Evolutionary conservation across 2,888 invertebrate genomes (phyloP).

Genomic region (Drosophila tanythrix): DNA sequence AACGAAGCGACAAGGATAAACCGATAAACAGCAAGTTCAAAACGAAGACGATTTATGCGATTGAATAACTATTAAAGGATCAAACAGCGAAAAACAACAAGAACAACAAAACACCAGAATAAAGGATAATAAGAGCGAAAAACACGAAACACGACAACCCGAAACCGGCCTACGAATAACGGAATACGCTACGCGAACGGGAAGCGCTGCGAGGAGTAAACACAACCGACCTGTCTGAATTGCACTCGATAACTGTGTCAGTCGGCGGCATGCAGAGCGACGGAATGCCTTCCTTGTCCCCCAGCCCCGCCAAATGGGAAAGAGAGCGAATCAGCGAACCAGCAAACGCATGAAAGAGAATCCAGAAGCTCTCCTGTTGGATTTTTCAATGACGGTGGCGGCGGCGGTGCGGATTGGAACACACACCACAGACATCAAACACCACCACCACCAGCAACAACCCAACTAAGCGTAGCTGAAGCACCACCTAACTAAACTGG

Average conservation of each 20-base stretch:
- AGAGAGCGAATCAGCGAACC: conserved; percentile 26
- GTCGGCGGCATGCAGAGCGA: conserved; percentile 49
- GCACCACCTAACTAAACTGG: conserved; percentile 17
- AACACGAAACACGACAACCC: not conserved
- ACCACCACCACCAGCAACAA: conserved; percentile 31
- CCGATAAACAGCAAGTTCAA: conserved; percentile 20
- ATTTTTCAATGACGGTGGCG: conserved; percentile 31
- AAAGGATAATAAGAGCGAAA: conserved; percentile 25
- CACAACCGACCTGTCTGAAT: conserved; percentile 84
- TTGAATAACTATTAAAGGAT: conserved; percentile 56
- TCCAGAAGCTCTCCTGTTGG: conserved; percentile 59
- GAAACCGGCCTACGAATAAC: conserved; percentile 40
- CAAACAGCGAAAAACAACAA: conserved; percentile 31
- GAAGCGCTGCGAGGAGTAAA: conserved; percentile 31
- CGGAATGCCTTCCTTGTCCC: conserved; percentile 53
- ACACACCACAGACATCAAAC: conserved; percentile 36
- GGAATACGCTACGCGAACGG: conserved; percentile 49
- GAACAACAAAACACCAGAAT: not conserved
- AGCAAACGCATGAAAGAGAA: conserved; percentile 25
- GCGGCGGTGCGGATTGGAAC: conserved; percentile 43
- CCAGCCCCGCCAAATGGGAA: not conserved
- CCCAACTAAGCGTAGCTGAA: conserved; percentile 5
- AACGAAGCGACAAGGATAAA: conserved; percentile 44
- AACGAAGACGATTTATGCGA: conserved; percentile 24
- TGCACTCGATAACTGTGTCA: conserved; percentile 84